Percentiles rank a stretch among this genome's conserved stretches.
phyloP scores from a whole-genome alignment of 2,113 vertebrate species.

The Cyprinodon variegatus region DNA sequence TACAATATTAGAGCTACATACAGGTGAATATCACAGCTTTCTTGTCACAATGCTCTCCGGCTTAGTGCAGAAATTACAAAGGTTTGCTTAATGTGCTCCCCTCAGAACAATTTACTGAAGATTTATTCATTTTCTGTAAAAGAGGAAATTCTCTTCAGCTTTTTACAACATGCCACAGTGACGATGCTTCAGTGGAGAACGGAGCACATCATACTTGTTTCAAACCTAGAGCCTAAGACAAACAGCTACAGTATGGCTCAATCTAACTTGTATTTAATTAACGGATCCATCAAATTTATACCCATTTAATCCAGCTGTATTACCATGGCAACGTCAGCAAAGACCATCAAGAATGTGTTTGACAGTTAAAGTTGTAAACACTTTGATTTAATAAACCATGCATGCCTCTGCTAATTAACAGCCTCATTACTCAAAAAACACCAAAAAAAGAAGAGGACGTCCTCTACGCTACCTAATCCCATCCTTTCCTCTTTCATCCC shows the following conservation, averaged over 20 bases:
- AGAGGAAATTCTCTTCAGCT: not conserved
- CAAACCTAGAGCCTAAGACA: not conserved
- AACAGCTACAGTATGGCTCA: conserved; percentile 24
- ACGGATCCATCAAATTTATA: conserved; percentile 27
- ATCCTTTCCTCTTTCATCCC: conserved; percentile 25
- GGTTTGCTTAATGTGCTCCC: not conserved
- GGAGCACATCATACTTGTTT: not conserved
- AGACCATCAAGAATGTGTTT: conserved; percentile 59
- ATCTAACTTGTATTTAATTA: conserved; percentile 14
- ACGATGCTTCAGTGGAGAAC: no score
- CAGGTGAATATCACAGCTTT: no score
- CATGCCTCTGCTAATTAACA: conserved; percentile 77
- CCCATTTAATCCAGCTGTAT: conserved; percentile 32
- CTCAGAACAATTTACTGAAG: not conserved
- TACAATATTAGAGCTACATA: no score
- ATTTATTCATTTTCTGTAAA: not conserved
- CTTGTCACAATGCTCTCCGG: no score
- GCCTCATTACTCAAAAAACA: conserved; percentile 78
- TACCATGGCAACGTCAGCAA: conserved; percentile 62
- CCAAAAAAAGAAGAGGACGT: conserved; percentile 31
- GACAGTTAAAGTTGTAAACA: conserved; percentile 78
- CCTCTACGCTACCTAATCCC: conserved; percentile 40
- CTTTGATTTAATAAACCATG: conserved; percentile 79
- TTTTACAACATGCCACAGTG: not conserved
- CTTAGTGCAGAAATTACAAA: no score